Base-by-base conservation (phyloP, 2,888 invertebrate genomes). In the Allolobophora icterica region DNA sequence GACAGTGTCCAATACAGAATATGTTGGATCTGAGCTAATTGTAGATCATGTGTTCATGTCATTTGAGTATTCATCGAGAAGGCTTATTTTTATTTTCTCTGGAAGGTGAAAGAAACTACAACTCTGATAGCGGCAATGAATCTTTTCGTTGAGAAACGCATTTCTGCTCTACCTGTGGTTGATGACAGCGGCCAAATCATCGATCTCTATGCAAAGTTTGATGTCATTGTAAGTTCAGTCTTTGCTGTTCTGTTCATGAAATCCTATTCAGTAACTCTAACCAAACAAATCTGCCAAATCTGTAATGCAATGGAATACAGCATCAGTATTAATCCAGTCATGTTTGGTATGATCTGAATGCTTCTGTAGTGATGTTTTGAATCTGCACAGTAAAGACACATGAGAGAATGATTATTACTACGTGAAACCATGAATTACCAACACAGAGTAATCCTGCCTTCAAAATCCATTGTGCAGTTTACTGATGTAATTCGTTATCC, bases 151-250 rank as follows among this genome's bases (percentile, higher is more conserved):
- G 98, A 98, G 94, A 96, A 98, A 94, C 97, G 99, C 94, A 98
- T 99, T 35, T 99, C 99, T 0, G 99, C 99, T 38, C 96, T 99
- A 93, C 99, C 99, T 30, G 97, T 99, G 91, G 97, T 99, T 40
- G 98, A 99, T 95, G 94, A 96, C 19, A 97, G 98, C 92, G 98
- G 98, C 91, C 97, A 97, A 93, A 97, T 99, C 93, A 97, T 98
- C 94, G 99, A 99, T 96, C 99, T 99, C 94, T 99, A 99, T 96
- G 99, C 99, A 94, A 98, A 99, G 96, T 99, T 99, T 96, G 99
- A 99, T 96, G 99, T 99, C 94, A 99, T 99, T 96, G 99, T 99
- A 96, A 97, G 98, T 94, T 71, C 58, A 3, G 35, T 58, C n/a
- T 30, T 24, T 35, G 17, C 35, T 52, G 33, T 35, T 35, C 35